A percentile compares a stretch with the other conserved stretches of the same genome.
phyloP scores from a whole-genome alignment of 35 echinoderm and acorn worm genomes.

The Nesometra sesokonis region DNA sequence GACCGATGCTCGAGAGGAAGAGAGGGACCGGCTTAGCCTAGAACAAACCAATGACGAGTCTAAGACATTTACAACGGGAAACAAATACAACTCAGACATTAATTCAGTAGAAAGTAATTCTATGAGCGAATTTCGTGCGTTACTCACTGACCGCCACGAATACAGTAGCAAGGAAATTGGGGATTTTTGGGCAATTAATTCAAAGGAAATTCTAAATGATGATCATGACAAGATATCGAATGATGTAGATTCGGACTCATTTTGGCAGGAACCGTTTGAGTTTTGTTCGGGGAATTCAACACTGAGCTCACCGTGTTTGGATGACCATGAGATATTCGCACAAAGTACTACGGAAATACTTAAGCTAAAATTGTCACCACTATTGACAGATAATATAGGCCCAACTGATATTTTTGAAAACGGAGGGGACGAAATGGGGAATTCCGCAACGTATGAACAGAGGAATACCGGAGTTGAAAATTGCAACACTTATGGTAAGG shows the following conservation, averaged over 20 bases:
- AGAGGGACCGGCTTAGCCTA: background rate
- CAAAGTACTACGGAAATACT: background rate
- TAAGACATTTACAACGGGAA: background rate
- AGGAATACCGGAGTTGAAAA: background rate
- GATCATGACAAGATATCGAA: background rate
- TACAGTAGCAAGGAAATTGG: background rate
- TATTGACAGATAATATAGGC: background rate
- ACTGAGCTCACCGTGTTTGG: background rate
- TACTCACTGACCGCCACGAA: background rate
- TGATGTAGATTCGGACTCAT: background rate
- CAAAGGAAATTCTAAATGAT: background rate
- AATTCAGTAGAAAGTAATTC: background rate
- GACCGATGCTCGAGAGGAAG: background rate
- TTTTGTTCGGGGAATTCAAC: background rate
- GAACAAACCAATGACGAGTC: background rate
- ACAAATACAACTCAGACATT: background rate
- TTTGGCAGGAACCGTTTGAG: background rate
- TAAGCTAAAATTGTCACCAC: background rate
- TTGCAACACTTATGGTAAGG: background rate
- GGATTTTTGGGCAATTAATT: background rate
- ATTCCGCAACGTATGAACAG: background rate
- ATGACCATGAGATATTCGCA: background rate
- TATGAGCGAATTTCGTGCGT: background rate
- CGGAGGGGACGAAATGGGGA: background rate
- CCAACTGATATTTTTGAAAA: background rate